phyloP scores from a whole-genome alignment of 1,140 invertebrate genomes.

The Drosophila busckii region DNA sequence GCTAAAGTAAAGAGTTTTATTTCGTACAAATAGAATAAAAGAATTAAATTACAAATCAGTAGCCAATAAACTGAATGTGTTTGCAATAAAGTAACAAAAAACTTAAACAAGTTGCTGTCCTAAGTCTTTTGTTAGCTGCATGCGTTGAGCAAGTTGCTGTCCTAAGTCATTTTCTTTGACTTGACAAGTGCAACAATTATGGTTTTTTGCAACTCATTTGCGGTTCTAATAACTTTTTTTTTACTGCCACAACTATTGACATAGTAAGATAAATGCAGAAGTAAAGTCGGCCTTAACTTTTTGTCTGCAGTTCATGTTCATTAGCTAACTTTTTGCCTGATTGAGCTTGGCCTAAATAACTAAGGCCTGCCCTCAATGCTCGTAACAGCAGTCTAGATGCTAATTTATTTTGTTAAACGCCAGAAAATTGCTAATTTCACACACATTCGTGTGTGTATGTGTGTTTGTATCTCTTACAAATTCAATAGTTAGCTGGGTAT shows the following conservation, averaged over 20 bases:
- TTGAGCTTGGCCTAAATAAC: constrained; percentile 39
- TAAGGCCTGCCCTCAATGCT: background rate
- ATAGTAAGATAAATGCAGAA: no score
- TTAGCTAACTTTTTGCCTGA: constrained; percentile 31
- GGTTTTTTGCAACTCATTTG: background rate
- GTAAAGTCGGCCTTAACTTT: no score
- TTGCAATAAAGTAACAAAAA: no score
- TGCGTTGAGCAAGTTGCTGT: constrained; percentile 2
- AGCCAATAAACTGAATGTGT: no score
- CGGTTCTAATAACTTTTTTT: constrained; percentile 9
- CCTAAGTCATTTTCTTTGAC: constrained; percentile 14
- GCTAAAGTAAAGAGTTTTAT: constrained; percentile 15
- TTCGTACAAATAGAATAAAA: no score
- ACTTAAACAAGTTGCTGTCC: constrained; percentile 47
- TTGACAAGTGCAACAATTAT: constrained; percentile 2
- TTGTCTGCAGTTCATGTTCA: constrained; percentile 18
- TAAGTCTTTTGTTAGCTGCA: constrained; percentile 55
- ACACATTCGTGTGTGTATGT: no score
- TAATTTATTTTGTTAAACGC: constrained; percentile 23
- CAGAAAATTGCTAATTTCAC: no score
- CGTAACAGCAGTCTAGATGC: constrained; percentile 23
- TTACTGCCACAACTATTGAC: no score
- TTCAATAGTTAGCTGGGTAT: no score
- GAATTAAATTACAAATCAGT: no score
- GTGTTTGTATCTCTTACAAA: no score